Conservation (phyloP, 2,888 invertebrate species). For the Notodonta dromedarius region DNA sequence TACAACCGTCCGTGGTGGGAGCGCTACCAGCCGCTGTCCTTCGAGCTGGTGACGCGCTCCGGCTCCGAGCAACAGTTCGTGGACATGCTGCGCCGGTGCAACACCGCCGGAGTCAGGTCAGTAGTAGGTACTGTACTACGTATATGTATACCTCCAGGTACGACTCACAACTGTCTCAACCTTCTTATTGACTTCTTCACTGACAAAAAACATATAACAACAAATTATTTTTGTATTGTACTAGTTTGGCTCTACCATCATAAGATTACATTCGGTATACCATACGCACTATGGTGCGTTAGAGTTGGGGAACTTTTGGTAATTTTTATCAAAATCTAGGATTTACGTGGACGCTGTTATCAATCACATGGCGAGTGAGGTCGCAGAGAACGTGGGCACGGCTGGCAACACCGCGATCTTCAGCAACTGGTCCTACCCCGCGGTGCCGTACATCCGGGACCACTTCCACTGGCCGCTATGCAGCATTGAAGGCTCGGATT, state of each 20-base stretch:
- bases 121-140: neutral
- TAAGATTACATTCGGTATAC: too few relatives aligned
- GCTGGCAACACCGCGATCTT: constrained; percentile 86
- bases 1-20: constrained; percentile 91
- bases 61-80: constrained; percentile 88
- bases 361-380: constrained; percentile 92
- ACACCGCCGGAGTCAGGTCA: constrained; percentile 89
- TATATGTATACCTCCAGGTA: too few relatives aligned
- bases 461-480: constrained; percentile 89
- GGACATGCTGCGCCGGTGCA: constrained; percentile 90
- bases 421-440: constrained; percentile 80
- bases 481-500: constrained; percentile 87
- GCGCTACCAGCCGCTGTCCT: constrained; percentile 92
- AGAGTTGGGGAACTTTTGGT: too few relatives aligned
- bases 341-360: constrained; percentile 93
- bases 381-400: constrained; percentile 82
- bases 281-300: too few relatives aligned
- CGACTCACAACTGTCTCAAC: too few relatives aligned
- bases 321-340: constrained; percentile 59
- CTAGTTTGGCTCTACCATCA: too few relatives aligned
- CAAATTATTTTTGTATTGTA: too few relatives aligned
- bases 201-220: too few relatives aligned
- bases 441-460: constrained; percentile 85
- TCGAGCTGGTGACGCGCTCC: constrained; percentile 88
- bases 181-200: too few relatives aligned